A percentile compares a stretch with the other conserved stretches of the same genome.
phyloP scores from a whole-genome alignment of 2,797 vertebrate species.

The Manis crassicaudata region DNA sequence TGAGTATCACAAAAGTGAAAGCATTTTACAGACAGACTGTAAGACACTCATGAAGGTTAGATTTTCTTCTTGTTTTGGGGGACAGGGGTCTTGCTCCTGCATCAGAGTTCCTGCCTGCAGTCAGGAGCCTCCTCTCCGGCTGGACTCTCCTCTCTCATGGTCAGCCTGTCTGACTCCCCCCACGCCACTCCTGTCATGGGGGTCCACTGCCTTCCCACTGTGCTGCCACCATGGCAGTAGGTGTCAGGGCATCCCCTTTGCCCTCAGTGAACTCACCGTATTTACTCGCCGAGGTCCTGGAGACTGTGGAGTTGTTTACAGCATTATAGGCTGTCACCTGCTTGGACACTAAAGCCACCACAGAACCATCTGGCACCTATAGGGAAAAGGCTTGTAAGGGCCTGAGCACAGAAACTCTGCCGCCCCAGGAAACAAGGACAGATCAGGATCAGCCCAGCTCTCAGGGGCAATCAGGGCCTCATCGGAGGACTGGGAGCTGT shows the following conservation, averaged over 20 bases:
- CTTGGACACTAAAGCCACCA: slow-evolving; percentile 98
- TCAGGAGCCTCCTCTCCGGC: neutral
- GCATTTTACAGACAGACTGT: neutral
- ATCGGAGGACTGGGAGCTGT: neutral
- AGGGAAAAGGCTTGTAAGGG: slow-evolving; percentile 47
- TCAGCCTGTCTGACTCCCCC: neutral
- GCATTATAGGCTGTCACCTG: slow-evolving; percentile 98
- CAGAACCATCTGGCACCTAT: slow-evolving; percentile 95
- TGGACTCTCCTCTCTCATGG: neutral
- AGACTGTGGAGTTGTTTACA: slow-evolving; percentile 98
- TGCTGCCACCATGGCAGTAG: accelerated
- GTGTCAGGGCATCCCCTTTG: neutral
- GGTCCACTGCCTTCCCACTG: accelerated
- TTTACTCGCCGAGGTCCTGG: slow-evolving; percentile 97
- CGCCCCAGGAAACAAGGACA: neutral
- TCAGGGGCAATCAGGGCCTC: neutral
- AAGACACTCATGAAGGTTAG: neutral
- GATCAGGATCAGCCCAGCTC: neutral
- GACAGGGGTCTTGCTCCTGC: neutral
- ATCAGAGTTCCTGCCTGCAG: neutral
- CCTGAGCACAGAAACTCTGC: neutral
- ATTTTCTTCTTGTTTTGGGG: neutral
- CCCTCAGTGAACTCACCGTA: slow-evolving; percentile 89
- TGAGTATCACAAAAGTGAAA: neutral
- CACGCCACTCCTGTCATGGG: accelerated